Base-by-base conservation (phyloP, 2,113 vertebrate species). In the Pipa parva region DNA sequence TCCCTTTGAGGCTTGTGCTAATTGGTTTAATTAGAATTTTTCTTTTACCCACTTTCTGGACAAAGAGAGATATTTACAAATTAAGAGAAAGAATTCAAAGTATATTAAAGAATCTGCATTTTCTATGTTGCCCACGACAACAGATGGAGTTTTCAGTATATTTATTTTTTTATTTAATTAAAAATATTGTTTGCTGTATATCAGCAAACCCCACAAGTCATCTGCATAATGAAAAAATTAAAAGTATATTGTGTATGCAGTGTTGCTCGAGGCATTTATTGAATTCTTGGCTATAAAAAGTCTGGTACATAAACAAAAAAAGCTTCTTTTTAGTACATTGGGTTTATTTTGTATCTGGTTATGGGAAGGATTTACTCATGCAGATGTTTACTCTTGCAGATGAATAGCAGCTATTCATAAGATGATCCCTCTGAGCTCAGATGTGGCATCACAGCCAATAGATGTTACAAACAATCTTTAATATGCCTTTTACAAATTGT, bases 211-310 rank as follows among this genome's bases (percentile, higher is more conserved):
- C 15, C 51, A 56, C 37, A 39, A 64, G 63, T 42, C 63, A 64
- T 64, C 36, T 64, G 51, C 36, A 64, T 64, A 64, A 64, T 64
- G 63, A 18, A 8, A 56, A 20, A 64, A 64, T 56, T 64, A 64
- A 64, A 64, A 55, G 36, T 55, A 64, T 64, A 64, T 55, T 64
- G 50, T 64, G 63, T 56, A 64, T 55, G 63, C 63, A 64, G 63
- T 55, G 33, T 54, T 54, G 63, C 45, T 45, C 26, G 50, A 64
- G 24, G 63, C 63, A 64, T 64, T 52, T 64, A 64, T 17, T 55
- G 33, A 55, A 45, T 54, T 64, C 51, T 45, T 64, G 50, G 63
- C 63, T 64, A 36, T 29, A 55, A 64, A 56, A 55, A 42, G 18
- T 63, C 61, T 63, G 51, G 50, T 55, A 64, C 62, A 56, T 12